Percentiles rank a stretch among this genome's conserved stretches.
Evolutionary conservation across 2,888 invertebrate genomes (phyloP).

Genomic region (Sclerodermus sp.): DNA sequence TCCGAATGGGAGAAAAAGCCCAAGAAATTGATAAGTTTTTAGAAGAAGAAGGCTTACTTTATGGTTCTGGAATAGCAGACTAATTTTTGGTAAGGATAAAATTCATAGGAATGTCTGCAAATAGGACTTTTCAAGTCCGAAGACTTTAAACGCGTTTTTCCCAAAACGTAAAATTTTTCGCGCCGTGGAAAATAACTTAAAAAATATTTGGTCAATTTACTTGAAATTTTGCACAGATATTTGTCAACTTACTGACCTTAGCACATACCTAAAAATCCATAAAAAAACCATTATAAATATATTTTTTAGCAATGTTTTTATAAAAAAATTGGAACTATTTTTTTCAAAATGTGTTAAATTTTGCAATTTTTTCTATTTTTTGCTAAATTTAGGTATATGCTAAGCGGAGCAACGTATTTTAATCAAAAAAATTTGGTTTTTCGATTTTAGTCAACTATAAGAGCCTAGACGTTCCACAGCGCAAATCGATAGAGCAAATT

Average conservation of each 20-base stretch:
- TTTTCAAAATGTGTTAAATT: too few relatives aligned
- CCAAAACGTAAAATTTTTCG: not conserved
- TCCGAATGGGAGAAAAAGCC: not conserved
- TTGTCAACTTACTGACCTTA: not conserved
- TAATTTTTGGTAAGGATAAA: not conserved
- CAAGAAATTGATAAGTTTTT: not conserved
- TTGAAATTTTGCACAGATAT: not conserved
- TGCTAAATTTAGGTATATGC: too few relatives aligned
- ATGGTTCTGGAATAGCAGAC: slow-evolving; percentile 3
- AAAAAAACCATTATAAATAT: too few relatives aligned
- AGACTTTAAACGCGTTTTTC: not conserved
- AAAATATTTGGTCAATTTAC: not conserved
- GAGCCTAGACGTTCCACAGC: too few relatives aligned
- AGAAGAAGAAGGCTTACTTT: not conserved
- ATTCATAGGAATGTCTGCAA: not conserved
- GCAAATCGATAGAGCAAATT: too few relatives aligned
- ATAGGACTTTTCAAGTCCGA: not conserved
- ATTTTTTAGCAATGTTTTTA: too few relatives aligned
- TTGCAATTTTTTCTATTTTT: too few relatives aligned
- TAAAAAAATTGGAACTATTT: too few relatives aligned
- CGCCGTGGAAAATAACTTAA: not conserved
- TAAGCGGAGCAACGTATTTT: too few relatives aligned
- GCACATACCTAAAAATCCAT: not conserved
- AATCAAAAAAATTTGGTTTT: too few relatives aligned
- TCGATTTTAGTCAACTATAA: too few relatives aligned